These are phyloP conservation scores for Calcarius lapponicus DNA, from an alignment of 2,797 vertebrate species.

Conservation along the genomic window DNA sequence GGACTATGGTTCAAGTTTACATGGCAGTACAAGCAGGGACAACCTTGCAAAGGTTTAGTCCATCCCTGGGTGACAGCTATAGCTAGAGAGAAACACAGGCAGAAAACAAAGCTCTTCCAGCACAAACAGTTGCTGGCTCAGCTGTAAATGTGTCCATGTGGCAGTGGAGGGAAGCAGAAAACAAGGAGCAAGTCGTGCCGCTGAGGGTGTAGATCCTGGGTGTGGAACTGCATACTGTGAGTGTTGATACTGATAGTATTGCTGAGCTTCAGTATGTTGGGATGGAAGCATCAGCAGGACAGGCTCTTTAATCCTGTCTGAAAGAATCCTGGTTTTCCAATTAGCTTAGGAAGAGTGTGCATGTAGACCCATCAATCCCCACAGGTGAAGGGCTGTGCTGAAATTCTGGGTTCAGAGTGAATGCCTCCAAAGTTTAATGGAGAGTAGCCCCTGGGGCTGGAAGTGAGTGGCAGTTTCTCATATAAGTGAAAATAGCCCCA, in stretches of 20 bases:
- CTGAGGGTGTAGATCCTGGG: neutral
- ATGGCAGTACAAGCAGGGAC: neutral
- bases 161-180: neutral
- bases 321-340: neutral
- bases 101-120: neutral
- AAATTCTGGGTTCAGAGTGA: neutral
- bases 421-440: neutral
- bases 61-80: neutral
- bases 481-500: neutral
- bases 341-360: rapidly evolving
- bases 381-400: neutral
- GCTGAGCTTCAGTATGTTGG: neutral
- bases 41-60: neutral
- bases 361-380: rapidly evolving
- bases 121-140: neutral
- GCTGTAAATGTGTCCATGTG: neutral
- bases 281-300: neutral
- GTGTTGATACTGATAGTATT: neutral
- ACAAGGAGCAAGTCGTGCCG: neutral
- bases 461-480: neutral
- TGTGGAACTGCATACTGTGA: neutral
- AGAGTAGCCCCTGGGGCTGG: neutral
- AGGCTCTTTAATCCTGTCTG: rapidly evolving
- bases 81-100: neutral
- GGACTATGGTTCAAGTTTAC: neutral